Base-by-base conservation (phyloP, 1,140 invertebrate genomes). In the Aleiodes sp. region DNA sequence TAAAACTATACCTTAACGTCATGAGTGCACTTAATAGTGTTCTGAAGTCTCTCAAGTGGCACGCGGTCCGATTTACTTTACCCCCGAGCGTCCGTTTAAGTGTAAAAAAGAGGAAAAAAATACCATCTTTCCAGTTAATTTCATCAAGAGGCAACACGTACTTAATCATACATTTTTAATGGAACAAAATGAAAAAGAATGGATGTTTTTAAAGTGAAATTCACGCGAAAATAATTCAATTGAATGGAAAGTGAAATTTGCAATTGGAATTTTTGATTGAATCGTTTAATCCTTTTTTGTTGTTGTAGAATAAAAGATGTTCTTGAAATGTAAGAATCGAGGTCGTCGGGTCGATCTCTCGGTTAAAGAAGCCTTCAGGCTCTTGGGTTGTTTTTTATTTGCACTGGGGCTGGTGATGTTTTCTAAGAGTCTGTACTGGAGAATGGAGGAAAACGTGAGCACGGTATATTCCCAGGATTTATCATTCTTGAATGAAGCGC, bases 41-140 rank as follows among this genome's bases (percentile, higher is more conserved):
- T 78, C 73, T 14, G 73, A 76, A 78, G 72, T 73, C 75, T 43
- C 52, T 46, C 70, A 78, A 76, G 75, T 76, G 65, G 60, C 56
- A 56, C 31, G 24, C 60, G 61, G 65, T 73, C 24, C 29, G n/a
- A 68, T 26, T 66, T 66, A 65, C 12, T 65, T 65, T 65, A 35
- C 24, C 41, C 43, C 19, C 26, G 14, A 52, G 39, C 29, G 31
- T 65, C 29, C 2, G 29, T 1, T 59, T 16, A 16, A 14, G 12
- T 46, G 19, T 59, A 29, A 59, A 59, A 24, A 7, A 16, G 21
- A 52, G 21, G 28, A 31, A 43, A 35, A 14, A n/a, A 6, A 52
- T 52, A n/a, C n/a, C n/a, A n/a, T 26, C 6, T 12, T 52, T 31
- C 39, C 24, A 10, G 21, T 52, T 52, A 65, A 65, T 33, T 16